Evolutionary conservation across 2,113 vertebrate species (phyloP).

Genomic region (Lophius piscatorius): DNA sequence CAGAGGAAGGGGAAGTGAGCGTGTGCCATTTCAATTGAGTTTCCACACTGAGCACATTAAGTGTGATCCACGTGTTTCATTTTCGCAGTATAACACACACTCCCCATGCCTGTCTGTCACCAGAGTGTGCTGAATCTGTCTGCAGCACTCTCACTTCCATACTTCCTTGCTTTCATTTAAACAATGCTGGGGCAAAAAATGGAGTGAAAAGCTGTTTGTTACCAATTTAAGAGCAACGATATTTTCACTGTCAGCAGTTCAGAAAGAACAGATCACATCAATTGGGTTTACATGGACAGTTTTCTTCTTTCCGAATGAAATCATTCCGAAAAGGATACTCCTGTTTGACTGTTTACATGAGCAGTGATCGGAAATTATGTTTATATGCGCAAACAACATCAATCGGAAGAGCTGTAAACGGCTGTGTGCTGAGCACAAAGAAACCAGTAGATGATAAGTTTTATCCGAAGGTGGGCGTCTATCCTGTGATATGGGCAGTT

Average conservation of each 20-base stretch:
- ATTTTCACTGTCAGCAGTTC: not conserved
- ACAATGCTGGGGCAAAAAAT: conserved; percentile 13
- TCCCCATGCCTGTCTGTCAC: conserved; percentile 23
- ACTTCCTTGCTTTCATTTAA: conserved; percentile 24
- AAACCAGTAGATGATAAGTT: no score
- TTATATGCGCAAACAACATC: no score
- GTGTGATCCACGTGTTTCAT: conserved; percentile 37
- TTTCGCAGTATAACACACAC: conserved; percentile 23
- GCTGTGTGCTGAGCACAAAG: no score
- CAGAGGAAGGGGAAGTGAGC: not conserved
- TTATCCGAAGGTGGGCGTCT: no score
- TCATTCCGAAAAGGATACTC: no score
- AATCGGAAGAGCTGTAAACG: no score
- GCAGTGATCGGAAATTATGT: no score
- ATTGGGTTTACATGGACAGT: no score
- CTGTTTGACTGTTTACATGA: no score
- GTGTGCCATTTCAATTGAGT: conserved; percentile 4
- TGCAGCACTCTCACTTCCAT: conserved; percentile 27
- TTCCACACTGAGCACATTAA: conserved; percentile 6
- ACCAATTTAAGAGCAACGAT: conserved; percentile 8
- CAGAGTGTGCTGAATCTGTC: conserved; percentile 34
- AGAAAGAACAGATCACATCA: no score
- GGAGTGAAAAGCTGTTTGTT: conserved; percentile 9
- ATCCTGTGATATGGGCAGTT: no score
- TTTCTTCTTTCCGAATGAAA: no score